Base-by-base conservation (phyloP, 1,140 invertebrate genomes). In the Drosophila pectinifera region DNA sequence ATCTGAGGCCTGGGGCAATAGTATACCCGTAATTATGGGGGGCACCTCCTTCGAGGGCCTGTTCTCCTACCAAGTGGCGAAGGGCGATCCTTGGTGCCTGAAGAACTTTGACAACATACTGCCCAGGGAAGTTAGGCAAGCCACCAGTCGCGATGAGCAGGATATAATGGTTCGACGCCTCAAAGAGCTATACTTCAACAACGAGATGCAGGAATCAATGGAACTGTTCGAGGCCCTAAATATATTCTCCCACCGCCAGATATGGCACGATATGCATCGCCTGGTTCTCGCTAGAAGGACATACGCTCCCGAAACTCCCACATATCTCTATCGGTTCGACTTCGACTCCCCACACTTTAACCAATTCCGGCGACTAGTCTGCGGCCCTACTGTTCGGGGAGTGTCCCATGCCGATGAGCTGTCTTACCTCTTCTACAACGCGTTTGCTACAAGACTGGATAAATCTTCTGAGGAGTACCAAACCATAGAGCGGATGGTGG, bases 371-470 rank as follows among this genome's bases (percentile, higher is more conserved):
- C 54, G 92, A 42, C 90, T 93, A 34, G 82, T 85, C 10, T 91
- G 84, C 39, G 90, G 81, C 5, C 53, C 61, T 7, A 38, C 22
- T 1, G 56, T 80, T 13, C 82, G 85, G 1, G 90, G 90, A 1
- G 93, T 94, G 4, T 93, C 92, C 62, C 95, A 95, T 78, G 94
- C 92, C 0, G 95, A 95, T 61, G 95, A 95, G 59, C 26, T 95
- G 0, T 94, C 94, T 45, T 95, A 95, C 81, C 68, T 95, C 16
- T 95, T 95, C 73, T 92, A 93, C 64, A 77, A 70, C 61, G 14
- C 76, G 5, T 51, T 76, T 7, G 65, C 83, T 1, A 42, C 55
- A 1, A 90, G 75, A 6, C 43, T 88, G 18, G 51, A 45, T 3
- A 76, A 78, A 14, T 68, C 72, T 5, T 64, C 86, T 0, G 39